Evolutionary conservation across 2,113 vertebrate genomes (phyloP).

Genomic region (Conger conger): DNA sequence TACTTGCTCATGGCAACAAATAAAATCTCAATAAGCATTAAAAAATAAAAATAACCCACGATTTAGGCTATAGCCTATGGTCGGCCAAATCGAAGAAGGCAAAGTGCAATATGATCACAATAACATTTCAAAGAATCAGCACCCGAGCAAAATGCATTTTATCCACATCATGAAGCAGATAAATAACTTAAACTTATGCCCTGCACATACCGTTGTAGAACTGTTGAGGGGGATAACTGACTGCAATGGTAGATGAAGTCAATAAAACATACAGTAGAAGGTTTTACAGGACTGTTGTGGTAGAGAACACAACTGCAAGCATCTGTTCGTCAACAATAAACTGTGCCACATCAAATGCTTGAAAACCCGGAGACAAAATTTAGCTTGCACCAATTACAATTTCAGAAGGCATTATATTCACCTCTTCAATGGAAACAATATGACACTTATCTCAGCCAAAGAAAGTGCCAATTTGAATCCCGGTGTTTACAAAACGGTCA

Average conservation of each 20-base stretch:
- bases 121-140: neutral
- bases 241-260: neutral
- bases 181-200: neutral
- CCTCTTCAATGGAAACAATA: neutral
- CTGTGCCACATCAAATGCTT: neutral
- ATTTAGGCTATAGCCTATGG: too few relatives aligned
- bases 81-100: too few relatives aligned
- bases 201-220: neutral
- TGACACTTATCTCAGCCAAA: neutral
- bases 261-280: neutral
- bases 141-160: neutral
- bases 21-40: too few relatives aligned
- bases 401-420: too few relatives aligned
- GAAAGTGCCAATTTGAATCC: neutral
- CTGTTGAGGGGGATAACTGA: neutral
- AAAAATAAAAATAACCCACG: too few relatives aligned
- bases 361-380: neutral
- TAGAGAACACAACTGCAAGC: neutral
- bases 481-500: neutral
- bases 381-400: neutral
- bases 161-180: neutral
- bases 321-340: neutral
- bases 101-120: neutral
- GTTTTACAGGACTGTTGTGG: neutral
- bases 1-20: too few relatives aligned